Evolutionary conservation across 2,113 vertebrate genomes (phyloP).

Genomic region (Lampris incognitus): DNA sequence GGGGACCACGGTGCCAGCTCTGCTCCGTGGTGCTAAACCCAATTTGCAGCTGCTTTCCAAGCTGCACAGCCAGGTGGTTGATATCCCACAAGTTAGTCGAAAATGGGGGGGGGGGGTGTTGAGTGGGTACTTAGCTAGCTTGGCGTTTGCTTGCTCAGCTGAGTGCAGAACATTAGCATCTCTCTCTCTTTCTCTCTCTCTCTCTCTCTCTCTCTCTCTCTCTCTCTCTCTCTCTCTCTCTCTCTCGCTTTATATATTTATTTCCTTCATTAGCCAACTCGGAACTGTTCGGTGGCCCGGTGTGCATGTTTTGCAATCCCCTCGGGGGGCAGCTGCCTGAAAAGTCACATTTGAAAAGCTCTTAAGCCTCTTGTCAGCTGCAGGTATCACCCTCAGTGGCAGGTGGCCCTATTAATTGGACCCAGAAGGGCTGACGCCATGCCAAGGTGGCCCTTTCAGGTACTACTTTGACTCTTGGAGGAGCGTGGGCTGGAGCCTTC

Average conservation of each 20-base stretch:
- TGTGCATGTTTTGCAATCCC: background rate
- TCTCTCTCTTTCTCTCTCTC: constrained; percentile 3
- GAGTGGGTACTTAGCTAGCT: background rate
- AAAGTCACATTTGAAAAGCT: constrained; percentile 47
- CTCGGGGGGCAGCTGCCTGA: constrained; percentile 5
- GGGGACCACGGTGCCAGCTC: constrained; percentile 6
- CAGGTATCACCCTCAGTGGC: constrained; percentile 24
- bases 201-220: background rate
- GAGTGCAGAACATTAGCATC: background rate
- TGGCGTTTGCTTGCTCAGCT: background rate
- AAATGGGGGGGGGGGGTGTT: background rate
- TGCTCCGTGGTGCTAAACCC: background rate
- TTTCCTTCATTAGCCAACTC: constrained; percentile 50
- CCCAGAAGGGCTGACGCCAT: constrained; percentile 38
- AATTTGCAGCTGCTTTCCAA: constrained; percentile 12
- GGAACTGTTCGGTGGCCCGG: constrained; percentile 33
- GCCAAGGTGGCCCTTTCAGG: constrained; percentile 26
- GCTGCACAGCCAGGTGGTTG: constrained; percentile 12
- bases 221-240: background rate
- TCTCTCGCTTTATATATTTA: constrained; percentile 7
- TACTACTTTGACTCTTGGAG: constrained; percentile 34
- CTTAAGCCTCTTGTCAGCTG: constrained; percentile 31
- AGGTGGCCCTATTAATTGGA: constrained; percentile 58
- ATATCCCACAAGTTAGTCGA: constrained; percentile 6
- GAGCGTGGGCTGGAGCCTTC: constrained; percentile 31